Base-by-base conservation (phyloP, 2,888 invertebrate species). In the Noctua fimbriata region DNA sequence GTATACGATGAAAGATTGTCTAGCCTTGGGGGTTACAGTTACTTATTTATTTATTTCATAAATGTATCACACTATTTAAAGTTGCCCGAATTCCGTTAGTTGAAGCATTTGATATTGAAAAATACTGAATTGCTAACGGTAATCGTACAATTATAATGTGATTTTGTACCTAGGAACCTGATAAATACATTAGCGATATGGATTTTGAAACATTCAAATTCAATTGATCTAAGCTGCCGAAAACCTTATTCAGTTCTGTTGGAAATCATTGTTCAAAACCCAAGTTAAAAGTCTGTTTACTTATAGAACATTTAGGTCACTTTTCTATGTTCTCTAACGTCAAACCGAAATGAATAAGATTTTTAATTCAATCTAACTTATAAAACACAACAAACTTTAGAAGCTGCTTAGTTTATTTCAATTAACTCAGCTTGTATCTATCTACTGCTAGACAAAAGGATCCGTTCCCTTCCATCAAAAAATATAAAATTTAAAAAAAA, bases 401-500 rank as follows among this genome's bases (percentile, higher is more conserved):
- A 24, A 52, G 3, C 4, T 60, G 32, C 18, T 24, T 10, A 21
- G 10, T 18, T 78, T 14, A n/a, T 36, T 65, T 73, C 24, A 28
- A 4, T 28, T 41, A 55, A 44, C 32, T 24, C 28, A 67, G 12
- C 24, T 12, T 14, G 3, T 49, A 16, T 58, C 9, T 47, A 47
- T 24, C n/a, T 18, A 24, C 24, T 58, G 14, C 18, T 21, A 63
- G 1, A 18, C 18, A 63, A 63, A 78, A 60, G 1, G 5, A 79
- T 24, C 41, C 9, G 4, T 32, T 77, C 4, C 21, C 18, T 41
- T 28, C n/a, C 16, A 78, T 16, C 1, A 18, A 73, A 44, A 87
- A 16, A 28, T 47, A 60, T 12, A 60, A 84, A 79, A 55, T n/a
- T 5, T 14, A 12, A 44, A 81, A 72, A 80, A 65, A 32, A 71